Percentiles rank a stretch among this genome's conserved stretches.
phyloP scores from a whole-genome alignment of 2,888 invertebrate genomes.

The Mactromeris polynyma region DNA sequence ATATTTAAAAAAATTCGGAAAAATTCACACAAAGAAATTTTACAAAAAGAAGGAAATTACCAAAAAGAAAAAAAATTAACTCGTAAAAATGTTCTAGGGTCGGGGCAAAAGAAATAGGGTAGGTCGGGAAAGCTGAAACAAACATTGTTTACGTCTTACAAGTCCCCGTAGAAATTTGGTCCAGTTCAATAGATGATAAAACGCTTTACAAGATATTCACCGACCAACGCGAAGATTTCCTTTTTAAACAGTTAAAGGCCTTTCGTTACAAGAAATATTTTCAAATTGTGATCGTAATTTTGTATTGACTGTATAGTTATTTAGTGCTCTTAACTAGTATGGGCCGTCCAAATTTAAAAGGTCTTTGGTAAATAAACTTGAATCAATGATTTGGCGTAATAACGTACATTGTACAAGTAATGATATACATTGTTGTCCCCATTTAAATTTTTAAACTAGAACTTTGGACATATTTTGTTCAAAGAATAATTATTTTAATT shows the following conservation, averaged over 20 bases:
- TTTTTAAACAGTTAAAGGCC: conserved; percentile 34
- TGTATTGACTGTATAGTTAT: neutral
- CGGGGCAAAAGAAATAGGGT: too few relatives aligned
- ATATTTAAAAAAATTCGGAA: too few relatives aligned
- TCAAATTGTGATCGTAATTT: neutral
- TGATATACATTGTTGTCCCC: neutral
- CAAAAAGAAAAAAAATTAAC: too few relatives aligned
- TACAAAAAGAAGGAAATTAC: too few relatives aligned
- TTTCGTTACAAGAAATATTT: conserved; percentile 17
- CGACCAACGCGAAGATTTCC: conserved; percentile 43
- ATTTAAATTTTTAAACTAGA: neutral
- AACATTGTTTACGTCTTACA: too few relatives aligned
- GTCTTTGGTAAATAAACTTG: neutral
- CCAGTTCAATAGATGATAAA: conserved; percentile 40
- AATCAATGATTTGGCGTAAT: neutral
- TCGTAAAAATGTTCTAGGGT: too few relatives aligned
- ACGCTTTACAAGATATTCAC: conserved; percentile 28
- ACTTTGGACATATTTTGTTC: too few relatives aligned
- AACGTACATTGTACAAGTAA: neutral
- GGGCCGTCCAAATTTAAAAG: neutral
- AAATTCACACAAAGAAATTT: too few relatives aligned
- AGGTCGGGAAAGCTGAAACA: too few relatives aligned
- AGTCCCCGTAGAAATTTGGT: conserved; percentile 33
- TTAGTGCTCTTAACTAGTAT: neutral
- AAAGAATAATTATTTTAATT: too few relatives aligned